phyloP scores from a whole-genome alignment of 2,888 invertebrate genomes.

The Zootermopsis nevadensis region DNA sequence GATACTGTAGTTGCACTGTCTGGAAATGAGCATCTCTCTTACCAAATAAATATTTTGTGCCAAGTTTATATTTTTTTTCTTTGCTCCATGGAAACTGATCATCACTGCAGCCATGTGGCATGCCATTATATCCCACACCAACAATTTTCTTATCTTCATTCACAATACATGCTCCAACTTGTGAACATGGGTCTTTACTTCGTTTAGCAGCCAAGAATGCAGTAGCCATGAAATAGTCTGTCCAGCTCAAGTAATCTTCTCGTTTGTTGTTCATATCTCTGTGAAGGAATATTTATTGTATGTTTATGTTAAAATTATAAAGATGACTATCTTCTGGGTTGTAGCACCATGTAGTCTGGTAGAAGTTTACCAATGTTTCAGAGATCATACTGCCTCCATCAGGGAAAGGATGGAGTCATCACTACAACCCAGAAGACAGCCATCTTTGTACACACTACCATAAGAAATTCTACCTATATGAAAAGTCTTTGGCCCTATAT shows the following conservation, averaged over 20 bases:
- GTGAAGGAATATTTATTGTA: not conserved
- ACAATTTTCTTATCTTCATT: constrained; percentile 88
- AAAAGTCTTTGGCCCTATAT: too few relatives aligned
- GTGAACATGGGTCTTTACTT: constrained; percentile 93
- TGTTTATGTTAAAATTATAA: too few relatives aligned
- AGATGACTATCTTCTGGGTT: too few relatives aligned
- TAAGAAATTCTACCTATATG: too few relatives aligned
- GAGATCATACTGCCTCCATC: too few relatives aligned
- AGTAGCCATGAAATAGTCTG: constrained; percentile 95
- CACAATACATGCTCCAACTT: constrained; percentile 96
- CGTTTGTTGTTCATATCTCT: constrained; percentile 64
- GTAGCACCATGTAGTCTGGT: too few relatives aligned
- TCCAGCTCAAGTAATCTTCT: constrained; percentile 81
- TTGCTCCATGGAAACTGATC: constrained; percentile 92
- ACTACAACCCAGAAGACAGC: too few relatives aligned
- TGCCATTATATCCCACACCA: constrained; percentile 96
- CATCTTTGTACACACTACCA: too few relatives aligned
- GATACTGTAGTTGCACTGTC: too few relatives aligned
- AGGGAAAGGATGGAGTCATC: too few relatives aligned
- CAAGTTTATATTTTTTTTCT: constrained; percentile 67
- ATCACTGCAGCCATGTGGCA: constrained; percentile 91
- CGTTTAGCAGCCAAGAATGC: constrained; percentile 91
- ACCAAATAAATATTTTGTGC: constrained; percentile 91
- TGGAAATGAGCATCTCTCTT: constrained; percentile 56
- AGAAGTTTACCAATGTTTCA: too few relatives aligned